Conservation (phyloP, 2,797 vertebrate species). For the Rachycentron canadum region DNA sequence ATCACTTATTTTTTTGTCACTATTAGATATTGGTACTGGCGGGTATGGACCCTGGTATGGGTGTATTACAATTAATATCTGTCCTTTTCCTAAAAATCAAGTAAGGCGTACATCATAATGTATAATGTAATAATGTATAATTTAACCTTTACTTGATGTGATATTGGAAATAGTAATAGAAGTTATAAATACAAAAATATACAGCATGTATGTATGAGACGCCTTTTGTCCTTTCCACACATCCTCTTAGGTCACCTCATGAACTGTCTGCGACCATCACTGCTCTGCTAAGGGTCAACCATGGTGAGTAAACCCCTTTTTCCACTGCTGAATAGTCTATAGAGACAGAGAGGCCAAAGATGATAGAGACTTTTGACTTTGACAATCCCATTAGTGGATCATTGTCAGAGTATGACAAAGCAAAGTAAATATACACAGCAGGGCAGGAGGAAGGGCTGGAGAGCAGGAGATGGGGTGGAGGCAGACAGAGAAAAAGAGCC, state of each 20-base stretch:
- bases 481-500: slow-evolving; percentile 33
- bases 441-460: slow-evolving; percentile 36
- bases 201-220: neutral
- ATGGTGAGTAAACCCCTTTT: slow-evolving; percentile 24
- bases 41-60: neutral
- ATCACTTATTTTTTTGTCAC: neutral
- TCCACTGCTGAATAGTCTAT: slow-evolving; percentile 19
- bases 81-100: neutral
- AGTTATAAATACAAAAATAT: neutral
- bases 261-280: slow-evolving; percentile 2
- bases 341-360: slow-evolving; percentile 41
- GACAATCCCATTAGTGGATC: slow-evolving; percentile 66
- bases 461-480: slow-evolving; percentile 29
- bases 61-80: neutral
- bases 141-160: neutral
- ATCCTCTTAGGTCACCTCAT: neutral
- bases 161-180: neutral
- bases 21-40: no score
- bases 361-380: slow-evolving; percentile 60
- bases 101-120: neutral
- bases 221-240: neutral
- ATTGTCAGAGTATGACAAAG: slow-evolving; percentile 65
- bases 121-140: no score
- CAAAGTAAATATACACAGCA: slow-evolving; percentile 67
- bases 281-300: slow-evolving; percentile 3